Base-by-base conservation (phyloP, 1,140 invertebrate genomes). In the Aleiodes sp. region DNA sequence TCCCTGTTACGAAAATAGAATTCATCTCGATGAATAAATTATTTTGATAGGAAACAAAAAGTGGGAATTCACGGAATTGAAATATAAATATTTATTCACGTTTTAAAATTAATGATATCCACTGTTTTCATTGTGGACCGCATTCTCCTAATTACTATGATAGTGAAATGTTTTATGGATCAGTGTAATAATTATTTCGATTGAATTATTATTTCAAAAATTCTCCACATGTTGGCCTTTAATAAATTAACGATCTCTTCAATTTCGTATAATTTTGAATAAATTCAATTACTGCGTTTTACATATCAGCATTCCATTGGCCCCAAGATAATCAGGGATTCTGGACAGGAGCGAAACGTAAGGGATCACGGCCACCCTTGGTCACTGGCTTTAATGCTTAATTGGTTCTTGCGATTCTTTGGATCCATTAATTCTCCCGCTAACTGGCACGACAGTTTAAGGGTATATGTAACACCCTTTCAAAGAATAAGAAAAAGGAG, bases 341-440 rank as follows among this genome's bases (percentile, higher is more conserved):
- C 52, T 26, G 52, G 19, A 28, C 10, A 56, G 21, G 24, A 26
- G 24, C 24, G 52, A 56, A 56, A 56, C 19, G 46, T 62, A 64
- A 46, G 33, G 67, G 67, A 56, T 56, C 52, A 28, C 1, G 67
- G 29, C 61, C 68, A 57, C 26, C 64, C 43, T 19, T 16, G 70
- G 72, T 73, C 75, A 75, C 70, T 72, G 72, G 66, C 46, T 68
- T 77, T 81, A 81, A 84, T 84, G 80, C 81, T 82, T 84, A 84
- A 83, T 84, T 84, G 81, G 81, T 82, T 82, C 72, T 80, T 76
- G 80, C 82, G 82, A 83, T 84, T 84, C 82, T 82, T 82, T 81
- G 75, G 80, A 74, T 80, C 76, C 79, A 82, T 82, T 82, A 79
- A 82, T 82, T 77, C 75, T 75, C 73, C 74, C n/a, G n/a, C 74